Percentiles rank a stretch among this genome's conserved stretches.
Conservation (phyloP, 2,888 invertebrate species). For the Archips xylosteana region DNA sequence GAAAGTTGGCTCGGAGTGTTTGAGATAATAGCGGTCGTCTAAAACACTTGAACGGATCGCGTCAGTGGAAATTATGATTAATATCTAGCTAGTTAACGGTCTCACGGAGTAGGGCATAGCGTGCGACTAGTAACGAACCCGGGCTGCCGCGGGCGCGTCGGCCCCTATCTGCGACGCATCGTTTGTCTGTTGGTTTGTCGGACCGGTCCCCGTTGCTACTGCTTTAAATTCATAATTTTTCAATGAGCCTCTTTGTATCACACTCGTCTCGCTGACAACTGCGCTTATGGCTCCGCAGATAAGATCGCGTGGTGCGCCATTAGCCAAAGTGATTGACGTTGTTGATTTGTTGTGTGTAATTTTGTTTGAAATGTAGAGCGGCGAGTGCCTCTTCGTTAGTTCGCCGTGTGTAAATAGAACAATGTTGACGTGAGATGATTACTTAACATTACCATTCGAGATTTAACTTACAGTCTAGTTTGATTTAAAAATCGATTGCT, state of each 20-base stretch:
- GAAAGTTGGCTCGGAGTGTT: slow-evolving; percentile 56
- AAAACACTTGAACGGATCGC: slow-evolving; percentile 77
- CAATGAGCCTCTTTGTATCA: slow-evolving; percentile 68
- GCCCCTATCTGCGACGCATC: slow-evolving; percentile 64
- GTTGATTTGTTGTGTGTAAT: slow-evolving; percentile 82
- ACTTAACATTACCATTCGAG: slow-evolving; percentile 13
- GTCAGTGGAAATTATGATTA: slow-evolving; percentile 82
- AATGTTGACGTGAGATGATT: slow-evolving; percentile 65
- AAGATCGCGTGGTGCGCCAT: slow-evolving; percentile 78
- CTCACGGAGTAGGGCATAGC: slow-evolving; percentile 42
- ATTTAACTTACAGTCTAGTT: slow-evolving; percentile 23
- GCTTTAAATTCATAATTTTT: slow-evolving; percentile 72
- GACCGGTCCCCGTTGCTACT: slow-evolving; percentile 66
- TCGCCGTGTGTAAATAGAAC: slow-evolving; percentile 59
- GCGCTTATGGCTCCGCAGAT: slow-evolving; percentile 74
- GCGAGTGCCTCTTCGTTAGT: slow-evolving; percentile 61
- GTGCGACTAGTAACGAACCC: slow-evolving; percentile 41
- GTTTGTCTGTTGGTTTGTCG: slow-evolving; percentile 60
- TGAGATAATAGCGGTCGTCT: slow-evolving; percentile 77
- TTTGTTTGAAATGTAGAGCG: slow-evolving; percentile 82
- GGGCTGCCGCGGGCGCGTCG: slow-evolving; percentile 57
- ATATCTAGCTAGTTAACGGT: slow-evolving; percentile 76
- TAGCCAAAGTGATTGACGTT: slow-evolving; percentile 84
- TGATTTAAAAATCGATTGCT: slow-evolving; percentile 36
- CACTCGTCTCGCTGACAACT: slow-evolving; percentile 75